Evolutionary conservation across 2,888 invertebrate species (phyloP), one percentile per base, ranked within the genome.

Genomic region (Leptura quadrifasciata): DNA sequence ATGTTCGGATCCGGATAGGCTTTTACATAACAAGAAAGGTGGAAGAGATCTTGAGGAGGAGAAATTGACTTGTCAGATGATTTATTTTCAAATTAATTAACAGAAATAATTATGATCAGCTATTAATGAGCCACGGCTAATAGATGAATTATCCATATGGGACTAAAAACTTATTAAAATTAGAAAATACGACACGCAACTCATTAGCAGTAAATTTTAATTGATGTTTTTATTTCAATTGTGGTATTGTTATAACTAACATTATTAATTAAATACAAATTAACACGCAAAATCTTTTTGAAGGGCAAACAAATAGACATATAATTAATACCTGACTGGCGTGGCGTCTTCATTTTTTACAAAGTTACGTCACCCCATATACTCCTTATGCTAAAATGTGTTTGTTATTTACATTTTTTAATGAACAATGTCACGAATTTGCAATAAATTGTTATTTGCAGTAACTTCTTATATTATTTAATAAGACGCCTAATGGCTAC

Each of bases 391-490:
- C 9, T 12, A 58, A 21, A 58, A 5, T 15, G 15, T 58, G n/a
- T 0, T 35, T 9, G 63, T 39, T 20, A 35, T 63, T 63, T 39
- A 39, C 39, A 47, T 63, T 63, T 63, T 63, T 63, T 20, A 63
- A 63, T 20, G 39, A 63, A 63, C 12, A 1, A 18, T 63, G 63
- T 63, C 63, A 63, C 63, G 63, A 63, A 63, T 27, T 63, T 39
- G 39, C 39, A 63, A 63, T 63, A 63, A 63, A 63, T 63, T 18
- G 39, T 63, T 39, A 63, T 63, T 63, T 35, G 39, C 20, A 39
- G 63, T 6, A 15, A 39, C 47, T 63, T 39, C 12, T 39, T 63
- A 39, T n/a, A 20, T 63, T 39, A 39, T 35, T 18, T 17, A 35
- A 27, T 61, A 8, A 4, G 35, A 61, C 35, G n/a, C 47, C 63